Evolutionary conservation across 2,113 vertebrate genomes (phyloP).

Genomic region (Carassius gibelio): DNA sequence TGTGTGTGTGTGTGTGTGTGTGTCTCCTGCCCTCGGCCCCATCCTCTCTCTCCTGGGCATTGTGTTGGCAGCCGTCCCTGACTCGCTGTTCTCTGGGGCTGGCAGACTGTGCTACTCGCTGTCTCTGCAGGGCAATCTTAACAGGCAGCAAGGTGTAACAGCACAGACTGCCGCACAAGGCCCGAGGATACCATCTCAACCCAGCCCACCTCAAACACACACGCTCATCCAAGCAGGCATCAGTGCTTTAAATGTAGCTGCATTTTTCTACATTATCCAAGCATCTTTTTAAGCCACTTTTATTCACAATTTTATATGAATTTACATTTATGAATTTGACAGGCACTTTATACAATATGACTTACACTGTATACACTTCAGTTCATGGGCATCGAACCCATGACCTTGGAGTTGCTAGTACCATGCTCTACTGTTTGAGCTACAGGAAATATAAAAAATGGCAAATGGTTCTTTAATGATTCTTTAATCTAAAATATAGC

Average conservation of each 20-base stretch:
- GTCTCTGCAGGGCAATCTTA: conserved; percentile 93
- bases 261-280: conserved; percentile 3
- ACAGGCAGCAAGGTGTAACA: conserved; percentile 94
- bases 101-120: conserved; percentile 84
- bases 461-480: no score
- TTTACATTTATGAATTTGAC: no score
- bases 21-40: conserved; percentile 38
- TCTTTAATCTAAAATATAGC: background rate
- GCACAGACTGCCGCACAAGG: conserved; percentile 85
- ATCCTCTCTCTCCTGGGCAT: conserved; percentile 83
- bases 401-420: background rate
- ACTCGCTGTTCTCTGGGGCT: conserved; percentile 86
- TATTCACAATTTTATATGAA: background rate
- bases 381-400: background rate
- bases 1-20: conserved; percentile 7
- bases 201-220: conserved; percentile 43
- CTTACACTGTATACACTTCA: background rate
- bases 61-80: conserved; percentile 89
- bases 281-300: background rate
- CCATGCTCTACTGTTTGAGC: background rate
- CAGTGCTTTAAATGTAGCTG: conserved; percentile 30
- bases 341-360: no score
- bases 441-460: background rate
- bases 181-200: conserved; percentile 80
- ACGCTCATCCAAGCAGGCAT: conserved; percentile 15